phyloP scores from a whole-genome alignment of 2,888 invertebrate genomes.

The Chalcosyrphus nemorum region DNA sequence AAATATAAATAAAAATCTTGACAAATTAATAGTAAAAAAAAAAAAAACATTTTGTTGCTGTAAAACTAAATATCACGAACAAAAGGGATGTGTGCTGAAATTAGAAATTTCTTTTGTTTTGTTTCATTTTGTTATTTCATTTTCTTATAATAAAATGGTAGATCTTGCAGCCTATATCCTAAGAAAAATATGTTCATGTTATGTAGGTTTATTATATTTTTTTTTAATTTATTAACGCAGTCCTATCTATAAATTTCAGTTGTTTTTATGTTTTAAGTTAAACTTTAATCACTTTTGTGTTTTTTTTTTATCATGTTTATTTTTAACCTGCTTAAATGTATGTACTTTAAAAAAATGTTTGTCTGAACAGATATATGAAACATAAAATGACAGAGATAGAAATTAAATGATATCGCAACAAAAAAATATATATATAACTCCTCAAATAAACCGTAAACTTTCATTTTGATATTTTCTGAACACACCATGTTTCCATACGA shows the following conservation, averaged over 20 bases:
- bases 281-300: slow-evolving; percentile 59
- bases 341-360: slow-evolving; percentile 1
- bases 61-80: slow-evolving; percentile 66
- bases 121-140: background rate
- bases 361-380: background rate
- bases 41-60: background rate
- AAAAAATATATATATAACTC: too few species aligned
- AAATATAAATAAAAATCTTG: slow-evolving; percentile 7
- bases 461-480: slow-evolving; percentile 70
- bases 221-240: slow-evolving; percentile 22
- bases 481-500: slow-evolving; percentile 66
- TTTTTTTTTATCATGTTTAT: slow-evolving; percentile 25
- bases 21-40: background rate
- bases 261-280: slow-evolving; percentile 38
- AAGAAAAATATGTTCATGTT: background rate
- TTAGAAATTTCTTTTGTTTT: slow-evolving; percentile 6
- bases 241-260: slow-evolving; percentile 37
- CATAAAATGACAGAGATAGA: slow-evolving; percentile 19
- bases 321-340: slow-evolving; percentile 24
- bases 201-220: background rate
- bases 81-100: slow-evolving; percentile 50
- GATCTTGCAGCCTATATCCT: slow-evolving; percentile 3
- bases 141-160: slow-evolving; percentile 13
- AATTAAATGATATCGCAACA: background rate
- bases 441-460: slow-evolving; percentile 43